These are phyloP conservation scores for Periplaneta americana DNA, from an alignment of 1,140 invertebrate genomes.

Conservation along the genomic window DNA sequence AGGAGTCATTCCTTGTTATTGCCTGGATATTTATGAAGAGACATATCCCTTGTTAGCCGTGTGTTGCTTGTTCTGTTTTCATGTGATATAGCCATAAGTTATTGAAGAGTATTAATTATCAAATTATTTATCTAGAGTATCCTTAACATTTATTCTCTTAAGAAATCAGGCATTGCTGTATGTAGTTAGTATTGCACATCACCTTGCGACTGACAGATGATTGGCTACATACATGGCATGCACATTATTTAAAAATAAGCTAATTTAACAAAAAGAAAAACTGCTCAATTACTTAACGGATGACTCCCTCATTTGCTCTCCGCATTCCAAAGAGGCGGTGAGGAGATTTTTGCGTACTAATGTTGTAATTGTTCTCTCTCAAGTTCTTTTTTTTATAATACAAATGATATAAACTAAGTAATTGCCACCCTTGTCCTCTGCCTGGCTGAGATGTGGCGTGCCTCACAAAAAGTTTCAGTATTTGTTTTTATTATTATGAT, in stretches of 20 bases:
- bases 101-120: slow-evolving; percentile 15
- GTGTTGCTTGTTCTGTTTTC: slow-evolving; percentile 18
- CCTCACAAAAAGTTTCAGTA: slow-evolving; percentile 27
- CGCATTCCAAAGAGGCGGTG: not conserved
- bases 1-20: slow-evolving; percentile 8
- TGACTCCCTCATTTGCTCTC: not conserved
- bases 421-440: slow-evolving; percentile 19
- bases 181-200: not conserved
- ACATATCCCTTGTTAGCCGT: slow-evolving; percentile 22
- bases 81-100: slow-evolving; percentile 29
- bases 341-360: not conserved
- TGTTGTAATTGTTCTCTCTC: slow-evolving; percentile 2
- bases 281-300: not conserved
- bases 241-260: not conserved
- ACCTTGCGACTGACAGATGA: not conserved
- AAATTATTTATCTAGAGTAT: slow-evolving; percentile 19
- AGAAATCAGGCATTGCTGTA: not conserved
- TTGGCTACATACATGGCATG: not conserved
- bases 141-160: not conserved
- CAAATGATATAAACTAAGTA: not conserved
- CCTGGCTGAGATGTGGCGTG: slow-evolving; percentile 18
- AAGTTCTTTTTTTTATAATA: slow-evolving; percentile 2
- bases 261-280: not conserved
- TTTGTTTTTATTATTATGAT: slow-evolving; percentile 24
- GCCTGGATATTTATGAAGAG: slow-evolving; percentile 15